phyloP scores from a whole-genome alignment of 2,797 vertebrate genomes.

The Pipistrellus nathusii region DNA sequence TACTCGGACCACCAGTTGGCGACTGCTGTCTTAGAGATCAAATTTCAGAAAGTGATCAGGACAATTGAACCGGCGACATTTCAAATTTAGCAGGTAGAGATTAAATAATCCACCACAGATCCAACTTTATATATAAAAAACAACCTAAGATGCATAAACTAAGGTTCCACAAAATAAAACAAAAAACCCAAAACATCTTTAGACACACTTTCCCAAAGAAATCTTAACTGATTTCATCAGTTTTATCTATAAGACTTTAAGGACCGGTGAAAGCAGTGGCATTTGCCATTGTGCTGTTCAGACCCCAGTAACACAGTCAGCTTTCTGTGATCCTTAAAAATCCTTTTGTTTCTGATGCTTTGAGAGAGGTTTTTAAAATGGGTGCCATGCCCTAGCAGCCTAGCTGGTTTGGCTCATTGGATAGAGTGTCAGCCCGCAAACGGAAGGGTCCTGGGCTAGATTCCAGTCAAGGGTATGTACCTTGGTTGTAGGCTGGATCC shows the following conservation, averaged over 20 bases:
- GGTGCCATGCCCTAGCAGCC: no score
- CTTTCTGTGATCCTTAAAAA: not conserved
- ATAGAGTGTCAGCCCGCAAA: no score
- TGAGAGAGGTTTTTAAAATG: not conserved
- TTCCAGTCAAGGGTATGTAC: no score
- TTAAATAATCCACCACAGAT: not conserved
- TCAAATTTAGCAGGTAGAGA: not conserved
- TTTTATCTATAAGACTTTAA: not conserved
- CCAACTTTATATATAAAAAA: not conserved
- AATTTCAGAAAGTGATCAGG: not conserved
- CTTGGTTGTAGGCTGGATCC: no score
- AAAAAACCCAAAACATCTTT: not conserved
- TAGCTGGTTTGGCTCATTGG: no score
- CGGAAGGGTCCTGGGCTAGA: no score
- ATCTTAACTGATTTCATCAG: not conserved
- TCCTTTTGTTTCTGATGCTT: not conserved
- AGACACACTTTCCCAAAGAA: not conserved
- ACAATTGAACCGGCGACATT: no score
- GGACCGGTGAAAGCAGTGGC: not conserved
- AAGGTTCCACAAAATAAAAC: not conserved
- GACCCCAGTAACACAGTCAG: not conserved
- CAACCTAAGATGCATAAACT: not conserved
- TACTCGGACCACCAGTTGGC: no score
- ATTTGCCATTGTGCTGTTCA: not conserved
- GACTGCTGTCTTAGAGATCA: no score